A percentile compares a stretch with the other conserved stretches of the same genome.
phyloP scores from a whole-genome alignment of 2,113 vertebrate genomes.

The Ctenodactylus gundi region DNA sequence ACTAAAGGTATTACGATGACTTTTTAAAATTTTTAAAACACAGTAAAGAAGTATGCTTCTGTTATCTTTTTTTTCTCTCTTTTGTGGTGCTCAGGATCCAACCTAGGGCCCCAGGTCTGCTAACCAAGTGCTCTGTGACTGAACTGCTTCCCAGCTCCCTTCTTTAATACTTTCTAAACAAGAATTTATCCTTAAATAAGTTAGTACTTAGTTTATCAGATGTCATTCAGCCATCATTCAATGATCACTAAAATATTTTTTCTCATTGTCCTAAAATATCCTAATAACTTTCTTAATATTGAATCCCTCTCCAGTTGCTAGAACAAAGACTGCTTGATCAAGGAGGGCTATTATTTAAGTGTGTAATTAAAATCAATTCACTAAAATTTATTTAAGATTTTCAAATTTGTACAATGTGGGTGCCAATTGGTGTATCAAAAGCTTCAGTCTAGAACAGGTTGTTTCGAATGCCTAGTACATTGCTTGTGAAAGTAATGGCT shows the following conservation, averaged over 20 bases:
- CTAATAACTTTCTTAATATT: neutral
- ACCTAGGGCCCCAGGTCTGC: neutral
- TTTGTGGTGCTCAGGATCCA: neutral
- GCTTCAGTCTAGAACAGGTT: neutral
- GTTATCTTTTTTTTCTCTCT: neutral
- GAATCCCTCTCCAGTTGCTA: neutral
- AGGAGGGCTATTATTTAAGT: neutral
- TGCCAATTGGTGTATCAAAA: neutral
- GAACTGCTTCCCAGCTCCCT: neutral
- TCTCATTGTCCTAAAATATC: neutral
- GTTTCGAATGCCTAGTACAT: neutral
- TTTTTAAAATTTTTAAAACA: neutral
- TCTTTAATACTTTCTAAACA: neutral
- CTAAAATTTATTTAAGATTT: neutral
- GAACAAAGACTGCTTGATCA: neutral
- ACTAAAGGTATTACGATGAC: neutral
- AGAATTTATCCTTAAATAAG: neutral
- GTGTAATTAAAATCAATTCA: neutral
- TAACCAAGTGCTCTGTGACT: neutral
- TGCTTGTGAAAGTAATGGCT: neutral
- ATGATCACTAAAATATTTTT: neutral
- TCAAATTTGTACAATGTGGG: neutral
- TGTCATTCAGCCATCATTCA: neutral
- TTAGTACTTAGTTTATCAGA: neutral
- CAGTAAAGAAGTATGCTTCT: neutral